Evolutionary conservation across 2,797 vertebrate species (phyloP), one percentile per base, ranked within the genome.

Genomic region (Spinus pinus): DNA sequence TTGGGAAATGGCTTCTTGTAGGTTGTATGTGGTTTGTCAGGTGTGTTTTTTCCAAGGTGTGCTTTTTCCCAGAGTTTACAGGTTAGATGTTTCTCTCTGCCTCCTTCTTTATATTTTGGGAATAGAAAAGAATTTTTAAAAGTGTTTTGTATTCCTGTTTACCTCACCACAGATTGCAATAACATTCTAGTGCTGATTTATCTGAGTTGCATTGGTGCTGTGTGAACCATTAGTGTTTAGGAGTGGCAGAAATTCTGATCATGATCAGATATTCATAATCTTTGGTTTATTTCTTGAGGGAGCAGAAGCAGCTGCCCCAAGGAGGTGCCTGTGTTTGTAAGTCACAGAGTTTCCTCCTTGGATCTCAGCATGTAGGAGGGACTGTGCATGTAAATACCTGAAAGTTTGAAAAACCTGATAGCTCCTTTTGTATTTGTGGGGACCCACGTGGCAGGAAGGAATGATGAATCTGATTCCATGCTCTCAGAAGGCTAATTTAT

Each of bases 131-230:
- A 7, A 2, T 23, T 62, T 60, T 78, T 10, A 7, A 1, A 73
- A 62, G 21, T 28, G 16, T 13, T 64, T 19, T 9, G 31, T 79
- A 9, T 85, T 58, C 27, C n/a, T 54, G 19, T 87, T 69, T 31
- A 65, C 16, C 24, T 61, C 49, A 50, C 47, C 23, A 14, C 4
- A 8, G 17, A 24, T 61, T 50, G 25, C 54, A 75, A 0, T 57
- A 60, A 21, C 13, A 2, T 42, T 7, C 22, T 41, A 27, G 24
- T 19, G 16, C 57, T 74, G 73, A 35, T 61, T 24, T 50, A 50
- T n/a, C n/a, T 22, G 27, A 37, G 30, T 37, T 39, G 7, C 39
- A 2, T 16, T 0, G 0, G 24, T 15, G 16, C 33, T 15, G 7
- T 57, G 61, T 50, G 50, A 85, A 47, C 20, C 14, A 31, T 25